A percentile compares a stretch with the other conserved stretches of the same genome.
Conservation (phyloP, 2,888 invertebrate genomes). For the Ochropleura plecta region DNA sequence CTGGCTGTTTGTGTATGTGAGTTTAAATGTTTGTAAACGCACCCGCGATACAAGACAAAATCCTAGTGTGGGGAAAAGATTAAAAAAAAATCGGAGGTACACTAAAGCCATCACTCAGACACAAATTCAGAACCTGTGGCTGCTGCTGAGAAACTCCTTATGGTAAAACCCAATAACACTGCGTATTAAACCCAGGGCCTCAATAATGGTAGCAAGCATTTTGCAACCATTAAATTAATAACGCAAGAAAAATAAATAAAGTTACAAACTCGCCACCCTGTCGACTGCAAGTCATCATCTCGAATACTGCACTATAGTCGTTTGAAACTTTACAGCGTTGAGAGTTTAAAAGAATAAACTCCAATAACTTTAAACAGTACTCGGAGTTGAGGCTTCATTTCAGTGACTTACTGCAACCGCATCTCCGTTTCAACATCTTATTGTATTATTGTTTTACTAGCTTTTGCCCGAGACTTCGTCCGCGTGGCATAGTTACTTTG, state of each 20-base stretch:
- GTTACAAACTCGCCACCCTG: not conserved
- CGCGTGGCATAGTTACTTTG: not conserved
- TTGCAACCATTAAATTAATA: not conserved
- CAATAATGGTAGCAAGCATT: not conserved
- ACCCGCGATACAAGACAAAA: not conserved
- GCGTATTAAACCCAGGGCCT: no score
- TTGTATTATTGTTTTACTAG: constrained; percentile 19
- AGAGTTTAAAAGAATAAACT: constrained; percentile 34
- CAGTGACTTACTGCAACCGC: constrained; percentile 16
- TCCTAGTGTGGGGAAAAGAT: not conserved
- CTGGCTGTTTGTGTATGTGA: not conserved
- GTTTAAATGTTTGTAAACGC: not conserved
- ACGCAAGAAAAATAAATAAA: not conserved
- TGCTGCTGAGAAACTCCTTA: not conserved
- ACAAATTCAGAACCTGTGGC: not conserved
- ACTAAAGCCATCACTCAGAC: not conserved
- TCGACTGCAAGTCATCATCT: not conserved
- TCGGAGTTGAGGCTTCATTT: constrained; percentile 4
- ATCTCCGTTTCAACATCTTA: not conserved
- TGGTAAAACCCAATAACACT: not conserved
- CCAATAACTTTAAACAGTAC: constrained; percentile 31
- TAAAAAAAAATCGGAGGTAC: no score
- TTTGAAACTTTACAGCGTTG: constrained; percentile 11
- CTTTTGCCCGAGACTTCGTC: no score
- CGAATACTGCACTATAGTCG: not conserved